Conservation (phyloP, 2,113 vertebrate genomes). For the Campylorhamphus procurvoides region DNA sequence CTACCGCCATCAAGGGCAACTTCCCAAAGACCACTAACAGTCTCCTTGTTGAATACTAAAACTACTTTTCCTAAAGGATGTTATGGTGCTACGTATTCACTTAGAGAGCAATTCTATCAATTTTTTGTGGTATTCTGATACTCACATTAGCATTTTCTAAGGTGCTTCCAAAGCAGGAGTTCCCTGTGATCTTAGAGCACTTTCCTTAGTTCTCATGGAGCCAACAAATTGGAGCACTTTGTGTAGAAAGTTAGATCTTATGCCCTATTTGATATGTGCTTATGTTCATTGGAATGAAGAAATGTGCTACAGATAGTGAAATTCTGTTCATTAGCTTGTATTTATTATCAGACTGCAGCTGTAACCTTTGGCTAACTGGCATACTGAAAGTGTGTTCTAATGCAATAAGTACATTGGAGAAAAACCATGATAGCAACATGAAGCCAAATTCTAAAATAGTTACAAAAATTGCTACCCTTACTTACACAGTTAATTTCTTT, state of each 20-base stretch:
- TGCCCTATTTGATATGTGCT: background rate
- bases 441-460: constrained; percentile 34
- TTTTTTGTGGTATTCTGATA: background rate
- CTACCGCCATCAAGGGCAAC: background rate
- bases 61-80: background rate
- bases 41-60: background rate
- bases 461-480: background rate
- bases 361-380: constrained; percentile 30
- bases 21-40: background rate
- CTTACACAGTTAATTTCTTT: constrained; percentile 8
- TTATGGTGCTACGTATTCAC: background rate
- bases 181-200: background rate
- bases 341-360: constrained; percentile 35
- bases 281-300: constrained; percentile 16
- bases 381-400: constrained; percentile 27
- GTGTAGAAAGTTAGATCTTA: constrained; percentile 15
- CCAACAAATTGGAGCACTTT: background rate
- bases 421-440: background rate
- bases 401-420: constrained; percentile 25
- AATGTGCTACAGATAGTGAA: background rate
- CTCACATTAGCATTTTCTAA: background rate
- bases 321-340: constrained; percentile 30
- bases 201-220: constrained; percentile 17
- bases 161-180: background rate
- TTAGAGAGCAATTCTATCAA: background rate